phyloP scores from a whole-genome alignment of 2,888 invertebrate genomes.

The Scaptomyza cyrtandrae region DNA sequence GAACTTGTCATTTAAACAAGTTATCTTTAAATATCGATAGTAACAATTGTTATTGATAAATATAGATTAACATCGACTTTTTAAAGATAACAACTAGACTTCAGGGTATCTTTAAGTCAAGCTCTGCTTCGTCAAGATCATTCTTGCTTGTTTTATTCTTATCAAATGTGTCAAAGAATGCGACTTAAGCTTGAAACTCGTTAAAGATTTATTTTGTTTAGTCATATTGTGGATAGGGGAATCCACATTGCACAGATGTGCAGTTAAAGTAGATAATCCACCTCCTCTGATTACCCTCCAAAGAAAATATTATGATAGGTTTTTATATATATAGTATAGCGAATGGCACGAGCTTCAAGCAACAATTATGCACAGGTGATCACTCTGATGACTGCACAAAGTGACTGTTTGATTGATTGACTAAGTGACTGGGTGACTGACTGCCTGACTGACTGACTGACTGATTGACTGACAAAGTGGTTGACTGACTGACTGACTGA shows the following conservation, averaged over 20 bases:
- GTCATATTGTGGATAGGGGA: slow-evolving; percentile 25
- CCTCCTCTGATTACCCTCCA: slow-evolving; percentile 51
- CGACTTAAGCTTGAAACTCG: slow-evolving; percentile 14
- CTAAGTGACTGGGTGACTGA: slow-evolving; percentile 6
- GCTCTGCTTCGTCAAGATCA: not conserved
- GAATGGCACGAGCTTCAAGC: slow-evolving; percentile 19
- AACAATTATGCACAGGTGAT: slow-evolving; percentile 59
- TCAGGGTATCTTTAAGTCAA: not conserved
- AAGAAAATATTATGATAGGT: slow-evolving; percentile 56
- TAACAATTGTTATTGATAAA: not conserved
- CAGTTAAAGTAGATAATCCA: slow-evolving; percentile 33
- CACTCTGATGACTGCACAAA: slow-evolving; percentile 45
- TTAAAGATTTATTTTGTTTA: slow-evolving; percentile 34
- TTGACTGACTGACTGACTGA: slow-evolving; percentile 4
- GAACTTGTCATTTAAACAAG: too few species aligned
- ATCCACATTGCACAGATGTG: not conserved
- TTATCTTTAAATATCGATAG: too few species aligned
- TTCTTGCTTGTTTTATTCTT: not conserved
- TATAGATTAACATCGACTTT: too few species aligned
- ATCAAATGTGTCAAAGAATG: slow-evolving; percentile 1
- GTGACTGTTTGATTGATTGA: slow-evolving; percentile 16
- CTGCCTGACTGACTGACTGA: slow-evolving; percentile 9
- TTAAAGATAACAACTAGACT: not conserved
- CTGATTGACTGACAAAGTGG: not conserved
- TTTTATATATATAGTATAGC: slow-evolving; percentile 1